phyloP scores from a whole-genome alignment of 2,888 invertebrate genomes.

The Pheosia gnoma region DNA sequence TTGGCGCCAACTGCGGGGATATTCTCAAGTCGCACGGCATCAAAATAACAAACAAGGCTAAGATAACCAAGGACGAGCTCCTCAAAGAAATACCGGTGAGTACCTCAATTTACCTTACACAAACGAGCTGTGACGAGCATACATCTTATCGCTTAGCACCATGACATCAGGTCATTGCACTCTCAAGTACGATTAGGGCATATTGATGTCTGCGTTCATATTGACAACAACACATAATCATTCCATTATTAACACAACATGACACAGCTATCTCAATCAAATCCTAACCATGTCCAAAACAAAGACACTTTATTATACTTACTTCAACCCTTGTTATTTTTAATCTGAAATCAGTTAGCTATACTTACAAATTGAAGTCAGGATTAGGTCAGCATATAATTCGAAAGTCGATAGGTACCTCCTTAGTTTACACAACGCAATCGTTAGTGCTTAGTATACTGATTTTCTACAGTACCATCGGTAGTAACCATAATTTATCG shows the following conservation, averaged over 20 bases:
- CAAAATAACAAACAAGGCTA: conserved; percentile 90
- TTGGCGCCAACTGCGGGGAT: conserved; percentile 92
- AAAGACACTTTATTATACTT: too few species aligned
- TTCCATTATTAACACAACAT: background rate
- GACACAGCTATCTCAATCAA: too few species aligned
- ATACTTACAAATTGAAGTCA: too few species aligned
- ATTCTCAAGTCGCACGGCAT: conserved; percentile 91
- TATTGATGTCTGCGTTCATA: background rate
- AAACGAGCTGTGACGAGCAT: background rate
- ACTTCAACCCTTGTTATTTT: too few species aligned
- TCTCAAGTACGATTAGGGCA: conserved; percentile 9
- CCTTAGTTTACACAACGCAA: too few species aligned
- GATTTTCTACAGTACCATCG: too few species aligned
- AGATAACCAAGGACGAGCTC: conserved; percentile 90
- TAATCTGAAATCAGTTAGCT: too few species aligned
- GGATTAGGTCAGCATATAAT: too few species aligned
- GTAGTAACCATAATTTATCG: too few species aligned
- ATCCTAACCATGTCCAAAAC: too few species aligned
- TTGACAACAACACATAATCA: background rate
- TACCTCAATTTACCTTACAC: background rate
- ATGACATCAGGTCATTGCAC: conserved; percentile 35
- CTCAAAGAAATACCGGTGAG: conserved; percentile 88
- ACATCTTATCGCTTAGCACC: conserved; percentile 20
- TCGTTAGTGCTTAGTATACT: too few species aligned
- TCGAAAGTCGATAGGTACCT: too few species aligned